Conservation (phyloP, 2,113 vertebrate species). For the Nipponia nippon region DNA sequence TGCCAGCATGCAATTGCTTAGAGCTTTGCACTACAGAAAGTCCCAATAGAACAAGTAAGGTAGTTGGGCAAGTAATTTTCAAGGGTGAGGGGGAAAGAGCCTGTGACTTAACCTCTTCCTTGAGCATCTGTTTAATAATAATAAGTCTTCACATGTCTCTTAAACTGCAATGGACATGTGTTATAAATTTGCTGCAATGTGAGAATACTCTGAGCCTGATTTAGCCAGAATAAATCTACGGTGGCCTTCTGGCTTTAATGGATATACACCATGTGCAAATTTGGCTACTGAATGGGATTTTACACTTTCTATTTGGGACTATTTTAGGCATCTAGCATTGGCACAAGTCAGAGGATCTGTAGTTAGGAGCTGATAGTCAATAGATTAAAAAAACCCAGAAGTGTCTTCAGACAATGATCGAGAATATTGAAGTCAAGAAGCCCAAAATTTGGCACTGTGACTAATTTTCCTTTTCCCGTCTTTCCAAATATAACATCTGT, state of each 20-base stretch:
- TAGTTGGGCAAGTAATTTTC: not conserved
- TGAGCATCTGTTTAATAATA: not conserved
- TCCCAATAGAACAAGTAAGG: not conserved
- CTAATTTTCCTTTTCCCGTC: not conserved
- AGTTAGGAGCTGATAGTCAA: not conserved
- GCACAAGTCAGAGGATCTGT: not conserved
- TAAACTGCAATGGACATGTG: not conserved
- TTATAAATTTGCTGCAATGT: constrained; percentile 3
- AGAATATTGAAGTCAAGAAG: not conserved
- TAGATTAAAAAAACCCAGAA: not conserved
- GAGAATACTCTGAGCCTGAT: not conserved
- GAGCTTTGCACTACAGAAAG: not conserved
- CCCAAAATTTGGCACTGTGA: not conserved
- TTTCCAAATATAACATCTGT: not conserved
- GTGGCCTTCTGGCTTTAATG: not conserved
- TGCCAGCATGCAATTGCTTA: not conserved
- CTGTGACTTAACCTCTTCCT: not conserved
- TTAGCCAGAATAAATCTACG: not conserved
- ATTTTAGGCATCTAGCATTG: not conserved
- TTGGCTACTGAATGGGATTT: not conserved
- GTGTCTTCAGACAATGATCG: not conserved
- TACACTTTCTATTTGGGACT: not conserved
- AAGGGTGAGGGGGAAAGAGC: not conserved
- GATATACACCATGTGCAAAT: not conserved
- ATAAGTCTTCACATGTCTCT: not conserved